phyloP scores from a whole-genome alignment of 2,888 invertebrate genomes.

The Branchinecta sandiegonensis region DNA sequence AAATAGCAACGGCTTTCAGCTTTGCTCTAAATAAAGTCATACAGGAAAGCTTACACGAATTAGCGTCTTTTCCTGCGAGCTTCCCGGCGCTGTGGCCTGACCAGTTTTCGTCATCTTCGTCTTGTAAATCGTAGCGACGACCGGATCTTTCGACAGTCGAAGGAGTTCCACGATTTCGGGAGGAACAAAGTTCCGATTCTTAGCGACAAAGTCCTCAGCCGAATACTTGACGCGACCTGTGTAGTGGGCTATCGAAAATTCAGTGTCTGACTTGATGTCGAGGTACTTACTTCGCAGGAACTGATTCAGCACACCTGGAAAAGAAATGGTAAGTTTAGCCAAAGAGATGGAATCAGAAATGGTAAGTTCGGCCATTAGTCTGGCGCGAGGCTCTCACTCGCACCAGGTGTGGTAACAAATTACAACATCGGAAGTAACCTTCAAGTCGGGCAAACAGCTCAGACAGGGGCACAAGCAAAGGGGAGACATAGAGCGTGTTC shows the following conservation, averaged over 20 bases:
- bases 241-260: conserved; percentile 75
- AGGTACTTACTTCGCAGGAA: conserved; percentile 26
- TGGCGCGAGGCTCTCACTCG: no score
- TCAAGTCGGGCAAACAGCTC: no score
- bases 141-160: conserved; percentile 53
- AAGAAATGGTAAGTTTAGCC: not conserved
- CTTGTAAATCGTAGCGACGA: conserved; percentile 61
- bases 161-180: conserved; percentile 71
- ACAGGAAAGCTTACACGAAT: conserved; percentile 12
- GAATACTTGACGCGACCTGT: conserved; percentile 74
- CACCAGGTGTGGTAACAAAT: no score
- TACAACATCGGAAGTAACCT: no score
- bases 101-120: conserved; percentile 68
- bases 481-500: no score
- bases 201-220: conserved; percentile 64
- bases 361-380: not conserved
- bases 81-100: conserved; percentile 47
- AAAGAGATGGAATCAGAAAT: not conserved
- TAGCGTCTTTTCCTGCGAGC: not conserved
- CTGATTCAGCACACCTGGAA: conserved; percentile 19
- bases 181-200: conserved; percentile 78
- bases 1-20: no score
- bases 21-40: no score
- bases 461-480: no score
- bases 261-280: conserved; percentile 34